These are phyloP conservation scores for Alosa sapidissima DNA, from an alignment of 2,797 vertebrate species.

Conservation along the genomic window DNA sequence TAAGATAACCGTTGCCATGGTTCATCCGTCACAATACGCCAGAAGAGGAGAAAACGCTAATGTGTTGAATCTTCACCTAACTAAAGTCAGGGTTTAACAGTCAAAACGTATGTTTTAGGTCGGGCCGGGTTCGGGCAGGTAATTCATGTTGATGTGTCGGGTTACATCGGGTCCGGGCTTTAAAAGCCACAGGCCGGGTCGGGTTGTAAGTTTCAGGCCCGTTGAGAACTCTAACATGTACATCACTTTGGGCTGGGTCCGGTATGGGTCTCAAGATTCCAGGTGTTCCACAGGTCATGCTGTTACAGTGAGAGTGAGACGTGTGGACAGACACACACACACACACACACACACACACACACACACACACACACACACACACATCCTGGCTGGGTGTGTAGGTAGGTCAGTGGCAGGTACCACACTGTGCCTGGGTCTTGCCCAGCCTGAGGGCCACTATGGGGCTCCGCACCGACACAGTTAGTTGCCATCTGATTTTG, in stretches of 20 bases:
- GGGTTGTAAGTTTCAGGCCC: too few relatives aligned
- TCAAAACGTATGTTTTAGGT: too few relatives aligned
- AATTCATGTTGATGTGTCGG: too few relatives aligned
- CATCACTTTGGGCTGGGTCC: neutral
- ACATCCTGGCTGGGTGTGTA: neutral
- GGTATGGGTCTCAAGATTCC: neutral
- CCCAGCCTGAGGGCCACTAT: neutral
- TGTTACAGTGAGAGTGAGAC: neutral
- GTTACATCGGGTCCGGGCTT: too few relatives aligned
- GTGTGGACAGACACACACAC: neutral
- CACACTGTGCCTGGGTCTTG: neutral
- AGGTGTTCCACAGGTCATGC: neutral
- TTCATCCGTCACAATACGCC: too few relatives aligned
- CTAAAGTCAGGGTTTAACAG: too few relatives aligned
- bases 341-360: neutral
- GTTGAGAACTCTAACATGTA: too few relatives aligned
- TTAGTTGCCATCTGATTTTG: slow-evolving; percentile 12
- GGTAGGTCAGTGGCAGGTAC: slow-evolving; percentile 9
- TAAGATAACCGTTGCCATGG: too few relatives aligned
- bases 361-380: neutral
- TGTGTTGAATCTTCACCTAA: too few relatives aligned
- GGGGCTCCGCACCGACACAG: neutral
- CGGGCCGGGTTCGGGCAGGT: too few relatives aligned
- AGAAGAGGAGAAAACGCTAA: too few relatives aligned
- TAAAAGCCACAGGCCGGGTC: too few relatives aligned